Base-by-base conservation (phyloP, 2,888 invertebrate genomes). In the Bhutanitis thaidina region DNA sequence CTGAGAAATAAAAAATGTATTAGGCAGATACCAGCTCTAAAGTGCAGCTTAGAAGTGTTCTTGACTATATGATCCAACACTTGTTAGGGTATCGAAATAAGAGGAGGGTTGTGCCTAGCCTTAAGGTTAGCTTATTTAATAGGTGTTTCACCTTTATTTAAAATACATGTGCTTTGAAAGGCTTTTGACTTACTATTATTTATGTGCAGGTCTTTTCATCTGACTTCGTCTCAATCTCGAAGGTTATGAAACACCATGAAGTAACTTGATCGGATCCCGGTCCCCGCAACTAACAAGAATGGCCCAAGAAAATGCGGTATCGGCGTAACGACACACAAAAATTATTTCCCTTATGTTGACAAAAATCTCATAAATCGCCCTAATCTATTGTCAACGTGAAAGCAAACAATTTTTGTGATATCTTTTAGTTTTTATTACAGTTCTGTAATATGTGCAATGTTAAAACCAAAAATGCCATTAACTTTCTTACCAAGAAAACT, bases 381-480 rank as follows among this genome's bases (percentile, higher is more conserved):
- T 86, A 80, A 77, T 69, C 55, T 53, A 51, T 60, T 72, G 72
- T 77, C 80, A 78, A 74, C 79, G 76, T 77, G 75, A 70, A 27
- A 57, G 74, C 65, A 75, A 83, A 79, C 65, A 75, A 77, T 80
- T 74, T 84, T 82, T 84, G 81, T 77, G 61, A 65, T 59, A 58
- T 64, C 60, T 67, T n/a, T 72, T 78, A 78, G 75, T 76, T 62
- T 69, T 71, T 74, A 35, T 75, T 74, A 67, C 83, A 82, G 81
- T 85, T 83, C 76, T 79, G 73, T 76, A 77, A 76, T 77, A 84
- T 80, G 89, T 89, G 89, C 89, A 89, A 89, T 89, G 80, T 82
- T 83, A 78, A 88, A 88, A 86, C 89, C 88, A 88, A 89, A 89
- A 86, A 88, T 71, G 80, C 82, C 86, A 84, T 78, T 83, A 84